A percentile compares a stretch with the other conserved stretches of the same genome.
Evolutionary conservation across 2,113 vertebrate species (phyloP).

Genomic region (Sander lucioperca): DNA sequence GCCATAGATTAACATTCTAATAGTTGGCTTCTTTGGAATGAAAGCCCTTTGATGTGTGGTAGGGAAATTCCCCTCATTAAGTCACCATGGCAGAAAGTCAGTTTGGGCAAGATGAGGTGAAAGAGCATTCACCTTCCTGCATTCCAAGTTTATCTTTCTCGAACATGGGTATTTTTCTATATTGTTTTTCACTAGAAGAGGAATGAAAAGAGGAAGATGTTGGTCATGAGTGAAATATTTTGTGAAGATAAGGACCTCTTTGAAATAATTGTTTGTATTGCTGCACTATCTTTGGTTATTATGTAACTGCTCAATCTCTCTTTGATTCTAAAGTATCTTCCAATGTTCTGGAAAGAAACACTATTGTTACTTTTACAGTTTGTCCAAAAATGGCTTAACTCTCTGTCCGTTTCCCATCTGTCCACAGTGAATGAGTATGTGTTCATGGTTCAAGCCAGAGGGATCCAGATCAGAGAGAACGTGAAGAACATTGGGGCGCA

Average conservation of each 20-base stretch:
- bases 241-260: neutral
- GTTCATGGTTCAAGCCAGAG: slow-evolving; percentile 98
- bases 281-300: neutral
- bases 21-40: slow-evolving; percentile 32
- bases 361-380: neutral
- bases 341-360: neutral
- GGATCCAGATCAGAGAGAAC: slow-evolving; percentile 95
- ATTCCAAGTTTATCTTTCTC: neutral
- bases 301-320: no score
- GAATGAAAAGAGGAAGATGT: neutral
- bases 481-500: slow-evolving; percentile 94
- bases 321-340: neutral
- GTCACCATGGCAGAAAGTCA: slow-evolving; percentile 30
- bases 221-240: neutral
- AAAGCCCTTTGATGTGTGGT: slow-evolving; percentile 34
- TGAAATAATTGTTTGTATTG: neutral
- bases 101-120: slow-evolving; percentile 41
- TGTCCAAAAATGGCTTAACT: slow-evolving; percentile 7
- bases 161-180: neutral
- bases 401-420: slow-evolving; percentile 10
- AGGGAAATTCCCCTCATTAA: slow-evolving; percentile 41
- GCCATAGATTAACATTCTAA: slow-evolving; percentile 48
- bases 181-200: neutral
- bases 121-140: slow-evolving; percentile 6
- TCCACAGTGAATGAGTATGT: slow-evolving; percentile 96